Percentiles rank a stretch among this genome's conserved stretches.
Evolutionary conservation across 37 sponge, comb jelly and placozoan species (phyloP).

Genomic region (Halichondria panicea): DNA sequence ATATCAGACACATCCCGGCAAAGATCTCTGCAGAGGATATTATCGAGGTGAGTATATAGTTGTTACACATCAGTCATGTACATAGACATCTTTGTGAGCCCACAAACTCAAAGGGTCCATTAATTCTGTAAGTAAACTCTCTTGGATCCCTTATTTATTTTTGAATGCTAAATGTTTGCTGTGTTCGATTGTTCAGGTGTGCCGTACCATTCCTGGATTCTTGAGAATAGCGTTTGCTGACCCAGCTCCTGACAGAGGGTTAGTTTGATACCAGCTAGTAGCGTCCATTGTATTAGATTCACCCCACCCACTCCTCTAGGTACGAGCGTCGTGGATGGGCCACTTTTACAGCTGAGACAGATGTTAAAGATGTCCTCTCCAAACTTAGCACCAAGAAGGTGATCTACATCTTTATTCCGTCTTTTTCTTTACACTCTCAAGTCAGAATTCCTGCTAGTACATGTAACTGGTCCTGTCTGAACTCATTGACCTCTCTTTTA

Average conservation of each 20-base stretch:
- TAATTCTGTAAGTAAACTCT: background rate
- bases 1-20: slow-evolving; percentile 78
- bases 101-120: background rate
- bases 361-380: slow-evolving; percentile 74
- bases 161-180: background rate
- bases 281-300: background rate
- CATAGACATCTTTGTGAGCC: background rate
- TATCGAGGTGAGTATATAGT: slow-evolving; percentile 51
- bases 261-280: background rate
- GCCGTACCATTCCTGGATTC: slow-evolving; percentile 75
- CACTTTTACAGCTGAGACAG: slow-evolving; percentile 69
- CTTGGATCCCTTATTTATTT: background rate
- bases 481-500: too few relatives aligned
- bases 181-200: slow-evolving; percentile 39
- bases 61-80: background rate
- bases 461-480: too few relatives aligned
- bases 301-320: slow-evolving; percentile 32
- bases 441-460: too few relatives aligned
- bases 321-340: slow-evolving; percentile 93
- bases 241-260: slow-evolving; percentile 80
- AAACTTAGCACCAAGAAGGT: slow-evolving; percentile 64
- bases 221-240: slow-evolving; percentile 88
- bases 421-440: background rate
- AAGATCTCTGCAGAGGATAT: slow-evolving; percentile 74
- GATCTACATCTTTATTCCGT: slow-evolving; percentile 1